phyloP scores from a whole-genome alignment of 2,797 vertebrate species.

The Podarcis siculus region DNA sequence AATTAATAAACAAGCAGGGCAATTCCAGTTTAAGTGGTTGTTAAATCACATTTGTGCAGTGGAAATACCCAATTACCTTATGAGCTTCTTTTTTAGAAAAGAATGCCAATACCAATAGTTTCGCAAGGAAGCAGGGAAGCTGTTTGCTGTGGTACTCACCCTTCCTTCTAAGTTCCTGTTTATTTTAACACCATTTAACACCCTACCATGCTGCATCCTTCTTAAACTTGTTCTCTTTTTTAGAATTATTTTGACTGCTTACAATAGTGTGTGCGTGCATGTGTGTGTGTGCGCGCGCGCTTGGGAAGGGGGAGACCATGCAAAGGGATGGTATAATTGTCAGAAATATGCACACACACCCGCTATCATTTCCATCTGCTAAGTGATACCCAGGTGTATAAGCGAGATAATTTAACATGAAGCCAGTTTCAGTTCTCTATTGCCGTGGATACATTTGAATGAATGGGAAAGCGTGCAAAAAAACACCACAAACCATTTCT shows the following conservation, averaged over 20 bases:
- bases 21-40: neutral
- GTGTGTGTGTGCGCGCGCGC: too few species aligned
- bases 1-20: too few species aligned
- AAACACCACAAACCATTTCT: neutral
- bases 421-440: constrained; percentile 6
- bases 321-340: neutral
- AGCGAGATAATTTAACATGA: neutral
- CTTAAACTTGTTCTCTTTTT: constrained; percentile 48
- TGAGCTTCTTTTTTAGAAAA: neutral
- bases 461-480: neutral
- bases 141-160: neutral
- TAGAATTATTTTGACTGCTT: constrained; percentile 27
- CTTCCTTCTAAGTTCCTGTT: constrained; percentile 44
- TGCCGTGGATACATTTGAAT: constrained; percentile 25
- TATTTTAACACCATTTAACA: constrained; percentile 38
- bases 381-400: neutral
- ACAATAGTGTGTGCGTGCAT: neutral
- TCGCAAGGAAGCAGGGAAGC: neutral
- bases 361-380: constrained; percentile 11
- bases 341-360: constrained; percentile 1
- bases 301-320: neutral
- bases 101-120: neutral
- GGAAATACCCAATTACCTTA: neutral
- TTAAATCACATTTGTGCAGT: neutral
- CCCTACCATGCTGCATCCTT: constrained; percentile 47